phyloP scores from a whole-genome alignment of 2,113 vertebrate genomes.

The Nycticorax nycticorax region DNA sequence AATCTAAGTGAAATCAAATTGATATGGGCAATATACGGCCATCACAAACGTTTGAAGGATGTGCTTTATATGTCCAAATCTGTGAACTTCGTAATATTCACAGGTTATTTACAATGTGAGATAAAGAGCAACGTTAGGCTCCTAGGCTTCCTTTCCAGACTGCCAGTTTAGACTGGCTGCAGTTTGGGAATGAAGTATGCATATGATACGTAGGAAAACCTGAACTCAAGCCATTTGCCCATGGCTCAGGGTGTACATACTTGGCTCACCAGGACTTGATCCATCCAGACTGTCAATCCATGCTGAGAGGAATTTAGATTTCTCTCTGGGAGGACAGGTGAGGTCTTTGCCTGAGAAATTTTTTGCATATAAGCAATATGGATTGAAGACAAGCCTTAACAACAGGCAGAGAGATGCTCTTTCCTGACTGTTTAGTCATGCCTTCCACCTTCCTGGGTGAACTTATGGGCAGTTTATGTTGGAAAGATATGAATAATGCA shows the following conservation, averaged over 20 bases:
- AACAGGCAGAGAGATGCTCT: background rate
- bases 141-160: background rate
- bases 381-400: background rate
- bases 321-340: background rate
- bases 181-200: background rate
- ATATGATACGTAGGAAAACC: background rate
- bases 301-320: background rate
- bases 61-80: background rate
- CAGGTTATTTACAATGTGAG: background rate
- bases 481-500: conserved; percentile 23
- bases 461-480: background rate
- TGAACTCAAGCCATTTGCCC: background rate
- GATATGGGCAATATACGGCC: background rate
- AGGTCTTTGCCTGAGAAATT: background rate
- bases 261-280: background rate
- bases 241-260: background rate
- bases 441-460: background rate
- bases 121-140: background rate
- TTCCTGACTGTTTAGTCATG: background rate
- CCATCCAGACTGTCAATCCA: background rate
- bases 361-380: background rate
- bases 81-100: background rate
- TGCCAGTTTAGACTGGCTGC: background rate
- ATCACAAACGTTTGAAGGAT: background rate
- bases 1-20: background rate